These are phyloP conservation scores for Prunella fulvescens DNA, from an alignment of 2,113 vertebrate genomes.

Conservation along the genomic window DNA sequence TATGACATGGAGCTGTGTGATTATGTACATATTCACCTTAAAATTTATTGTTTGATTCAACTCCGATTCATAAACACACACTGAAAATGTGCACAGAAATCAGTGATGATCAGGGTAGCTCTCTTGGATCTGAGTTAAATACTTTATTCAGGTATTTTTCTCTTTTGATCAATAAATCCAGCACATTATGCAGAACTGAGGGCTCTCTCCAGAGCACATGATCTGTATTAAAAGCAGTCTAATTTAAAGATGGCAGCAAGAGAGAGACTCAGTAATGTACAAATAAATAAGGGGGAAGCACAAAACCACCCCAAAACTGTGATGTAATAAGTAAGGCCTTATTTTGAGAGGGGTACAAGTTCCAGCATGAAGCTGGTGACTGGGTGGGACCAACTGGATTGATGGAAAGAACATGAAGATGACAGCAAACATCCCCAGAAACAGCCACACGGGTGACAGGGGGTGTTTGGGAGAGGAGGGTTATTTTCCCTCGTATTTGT, in stretches of 20 bases:
- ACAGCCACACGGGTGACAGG: not conserved
- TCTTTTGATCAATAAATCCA: not conserved
- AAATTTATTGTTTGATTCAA: not conserved
- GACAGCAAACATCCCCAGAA: not conserved
- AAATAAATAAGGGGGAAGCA: not conserved
- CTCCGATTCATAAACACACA: accelerated
- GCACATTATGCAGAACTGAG: not conserved
- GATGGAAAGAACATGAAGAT: not conserved
- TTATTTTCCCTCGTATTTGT: not conserved
- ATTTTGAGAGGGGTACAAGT: not conserved
- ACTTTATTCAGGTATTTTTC: not conserved
- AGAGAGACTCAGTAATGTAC: not conserved
- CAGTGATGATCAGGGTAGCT: not conserved
- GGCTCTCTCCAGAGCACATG: not conserved
- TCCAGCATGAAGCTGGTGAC: not conserved
- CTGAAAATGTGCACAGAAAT: not conserved
- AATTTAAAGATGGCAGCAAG: not conserved
- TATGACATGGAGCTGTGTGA: not conserved
- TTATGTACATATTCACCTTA: not conserved
- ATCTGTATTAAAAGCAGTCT: not conserved
- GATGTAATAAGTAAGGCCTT: not conserved
- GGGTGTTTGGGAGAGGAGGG: not conserved
- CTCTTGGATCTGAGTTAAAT: not conserved
- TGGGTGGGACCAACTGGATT: not conserved
- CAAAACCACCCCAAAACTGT: not conserved